These are phyloP conservation scores for Plecturocebus donacophilus DNA, from an alignment of 2,113 vertebrate genomes.

Conservation along the genomic window DNA sequence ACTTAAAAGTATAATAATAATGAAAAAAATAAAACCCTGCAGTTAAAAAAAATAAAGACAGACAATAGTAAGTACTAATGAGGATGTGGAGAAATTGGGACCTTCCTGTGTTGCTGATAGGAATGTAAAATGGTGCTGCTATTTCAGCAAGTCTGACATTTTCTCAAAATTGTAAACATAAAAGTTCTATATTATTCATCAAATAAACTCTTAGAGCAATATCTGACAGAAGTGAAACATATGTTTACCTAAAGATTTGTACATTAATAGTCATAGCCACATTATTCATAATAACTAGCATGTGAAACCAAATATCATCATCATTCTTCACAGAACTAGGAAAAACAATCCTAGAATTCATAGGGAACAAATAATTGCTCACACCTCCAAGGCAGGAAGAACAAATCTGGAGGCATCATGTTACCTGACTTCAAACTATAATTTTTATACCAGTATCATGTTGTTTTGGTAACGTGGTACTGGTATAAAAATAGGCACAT, in stretches of 20 bases:
- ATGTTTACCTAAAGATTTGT: not conserved
- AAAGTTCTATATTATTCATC: not conserved
- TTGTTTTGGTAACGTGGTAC: too few species aligned
- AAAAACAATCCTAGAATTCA: not conserved
- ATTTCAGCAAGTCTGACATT: not conserved
- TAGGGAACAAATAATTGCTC: not conserved
- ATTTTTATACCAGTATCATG: too few species aligned
- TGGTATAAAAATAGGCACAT: not conserved
- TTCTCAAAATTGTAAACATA: not conserved
- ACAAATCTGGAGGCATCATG: not conserved
- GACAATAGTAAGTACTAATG: not conserved
- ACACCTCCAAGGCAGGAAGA: not conserved
- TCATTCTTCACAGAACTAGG: not conserved
- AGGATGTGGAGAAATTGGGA: not conserved
- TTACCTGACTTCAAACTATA: not conserved
- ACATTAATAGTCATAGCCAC: not conserved
- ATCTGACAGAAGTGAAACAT: not conserved
- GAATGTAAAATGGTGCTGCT: not conserved
- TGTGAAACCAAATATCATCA: not conserved
- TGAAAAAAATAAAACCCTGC: too few species aligned
- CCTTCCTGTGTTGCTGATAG: not conserved
- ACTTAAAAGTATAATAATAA: too few species aligned
- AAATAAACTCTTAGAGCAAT: not conserved
- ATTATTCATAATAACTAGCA: not conserved
- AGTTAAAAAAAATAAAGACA: not conserved